Conservation (phyloP, 2,888 invertebrate species). For the Poecilus cupreus region DNA sequence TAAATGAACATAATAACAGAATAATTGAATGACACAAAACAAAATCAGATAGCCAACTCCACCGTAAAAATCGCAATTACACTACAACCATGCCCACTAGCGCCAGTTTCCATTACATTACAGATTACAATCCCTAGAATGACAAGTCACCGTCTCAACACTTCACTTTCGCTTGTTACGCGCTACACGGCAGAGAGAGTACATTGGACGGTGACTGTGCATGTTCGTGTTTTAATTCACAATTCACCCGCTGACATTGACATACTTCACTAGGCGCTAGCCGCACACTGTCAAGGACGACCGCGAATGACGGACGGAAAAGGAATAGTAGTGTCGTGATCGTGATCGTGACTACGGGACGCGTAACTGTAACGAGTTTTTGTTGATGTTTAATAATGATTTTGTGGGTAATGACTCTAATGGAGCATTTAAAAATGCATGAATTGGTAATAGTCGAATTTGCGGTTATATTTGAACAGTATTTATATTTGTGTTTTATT, state of each 20-base stretch:
- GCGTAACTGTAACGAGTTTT: slow-evolving; percentile 24
- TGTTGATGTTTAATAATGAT: background rate
- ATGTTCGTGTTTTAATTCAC: slow-evolving; percentile 43
- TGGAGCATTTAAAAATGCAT: background rate
- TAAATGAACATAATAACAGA: too few relatives aligned
- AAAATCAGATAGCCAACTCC: too few relatives aligned
- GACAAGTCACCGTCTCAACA: slow-evolving; percentile 37
- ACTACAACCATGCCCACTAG: too few relatives aligned
- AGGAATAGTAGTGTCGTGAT: background rate
- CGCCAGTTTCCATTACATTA: too few relatives aligned
- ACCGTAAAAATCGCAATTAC: too few relatives aligned
- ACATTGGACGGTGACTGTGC: slow-evolving; percentile 50
- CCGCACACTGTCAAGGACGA: slow-evolving; percentile 34
- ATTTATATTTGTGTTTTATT: background rate
- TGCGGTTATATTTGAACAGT: background rate
- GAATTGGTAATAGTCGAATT: background rate
- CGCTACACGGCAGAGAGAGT: background rate
- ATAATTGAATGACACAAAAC: too few relatives aligned
- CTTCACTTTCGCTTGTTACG: slow-evolving; percentile 36
- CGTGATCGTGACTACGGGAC: background rate
- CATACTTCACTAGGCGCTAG: slow-evolving; percentile 1
- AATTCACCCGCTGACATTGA: slow-evolving; percentile 49
- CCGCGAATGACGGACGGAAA: slow-evolving; percentile 22
- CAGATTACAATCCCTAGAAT: too few relatives aligned
- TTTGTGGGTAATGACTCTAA: background rate